Conservation (phyloP, 2,888 invertebrate species). For the Ryuthela nishihirai region DNA sequence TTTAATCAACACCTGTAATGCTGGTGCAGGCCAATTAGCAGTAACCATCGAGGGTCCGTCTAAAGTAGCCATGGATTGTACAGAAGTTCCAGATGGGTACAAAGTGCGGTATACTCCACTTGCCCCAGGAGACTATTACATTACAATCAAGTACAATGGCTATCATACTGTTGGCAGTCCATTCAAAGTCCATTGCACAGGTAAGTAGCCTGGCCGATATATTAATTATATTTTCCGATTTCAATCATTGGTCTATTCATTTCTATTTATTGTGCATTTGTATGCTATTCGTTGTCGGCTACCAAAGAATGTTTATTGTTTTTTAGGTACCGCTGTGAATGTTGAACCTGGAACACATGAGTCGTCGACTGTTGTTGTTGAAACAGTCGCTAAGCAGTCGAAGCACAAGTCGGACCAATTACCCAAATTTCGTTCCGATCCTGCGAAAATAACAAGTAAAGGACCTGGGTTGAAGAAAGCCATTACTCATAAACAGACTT, state of each 20-base stretch:
- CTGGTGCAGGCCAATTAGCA: conserved; percentile 87
- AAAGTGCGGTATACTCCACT: conserved; percentile 97
- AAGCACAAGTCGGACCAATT: conserved; percentile 64
- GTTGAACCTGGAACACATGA: conserved; percentile 89
- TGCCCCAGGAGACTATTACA: conserved; percentile 92
- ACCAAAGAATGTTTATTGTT: neutral
- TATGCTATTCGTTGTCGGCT: neutral
- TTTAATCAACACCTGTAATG: conserved; percentile 93
- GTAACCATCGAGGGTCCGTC: conserved; percentile 97
- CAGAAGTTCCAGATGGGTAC: conserved; percentile 95
- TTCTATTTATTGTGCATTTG: neutral
- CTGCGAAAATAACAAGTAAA: conserved; percentile 80
- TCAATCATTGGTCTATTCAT: neutral
- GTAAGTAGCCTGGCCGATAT: conserved; percentile 46
- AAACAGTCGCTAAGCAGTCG: conserved; percentile 81
- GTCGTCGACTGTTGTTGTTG: conserved; percentile 88
- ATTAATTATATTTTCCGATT: neutral
- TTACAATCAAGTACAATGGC: conserved; percentile 95
- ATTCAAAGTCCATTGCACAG: conserved; percentile 70
- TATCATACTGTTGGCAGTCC: conserved; percentile 95
- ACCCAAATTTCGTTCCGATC: conserved; percentile 89
- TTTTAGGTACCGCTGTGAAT: conserved; percentile 69
- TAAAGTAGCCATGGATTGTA: conserved; percentile 81
- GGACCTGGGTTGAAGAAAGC: conserved; percentile 97
- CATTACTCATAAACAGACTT: conserved; percentile 89